phyloP scores from a whole-genome alignment of 2,797 vertebrate species.

The Muraenolepis orangiensis region DNA sequence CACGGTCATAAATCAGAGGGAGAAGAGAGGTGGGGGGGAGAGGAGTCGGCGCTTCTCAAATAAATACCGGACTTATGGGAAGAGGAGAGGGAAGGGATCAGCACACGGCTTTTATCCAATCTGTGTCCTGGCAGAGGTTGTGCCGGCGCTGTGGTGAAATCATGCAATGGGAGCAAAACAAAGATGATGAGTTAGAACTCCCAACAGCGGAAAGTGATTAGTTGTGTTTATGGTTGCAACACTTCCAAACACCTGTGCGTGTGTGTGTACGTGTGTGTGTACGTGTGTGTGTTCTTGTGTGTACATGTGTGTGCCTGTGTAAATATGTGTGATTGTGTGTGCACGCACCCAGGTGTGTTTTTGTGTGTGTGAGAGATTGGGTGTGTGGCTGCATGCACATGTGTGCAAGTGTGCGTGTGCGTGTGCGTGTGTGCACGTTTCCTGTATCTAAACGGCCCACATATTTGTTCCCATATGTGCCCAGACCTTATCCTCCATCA shows the following conservation, averaged over 20 bases:
- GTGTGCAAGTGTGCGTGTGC: slow-evolving; percentile 2
- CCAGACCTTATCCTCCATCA: neutral
- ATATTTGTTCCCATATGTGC: neutral
- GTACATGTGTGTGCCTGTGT: neutral
- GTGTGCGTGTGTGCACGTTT: too few relatives aligned
- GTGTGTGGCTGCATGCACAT: slow-evolving; percentile 5
- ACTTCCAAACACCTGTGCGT: neutral
- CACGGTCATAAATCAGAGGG: slow-evolving; percentile 61
- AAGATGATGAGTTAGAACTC: neutral
- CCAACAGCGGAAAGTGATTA: neutral
- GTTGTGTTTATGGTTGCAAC: neutral
- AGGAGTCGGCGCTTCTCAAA: slow-evolving; percentile 63
- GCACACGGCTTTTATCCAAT: slow-evolving; percentile 42
- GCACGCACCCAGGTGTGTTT: neutral
- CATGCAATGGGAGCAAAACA: slow-evolving; percentile 5
- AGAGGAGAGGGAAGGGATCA: slow-evolving; percentile 19
- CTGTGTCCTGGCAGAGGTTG: slow-evolving; percentile 29
- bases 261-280: neutral
- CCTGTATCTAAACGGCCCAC: neutral
- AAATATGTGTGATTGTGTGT: too few relatives aligned
- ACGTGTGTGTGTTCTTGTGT: neutral
- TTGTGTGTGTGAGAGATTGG: neutral
- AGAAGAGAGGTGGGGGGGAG: slow-evolving; percentile 1
- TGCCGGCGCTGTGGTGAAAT: slow-evolving; percentile 28
- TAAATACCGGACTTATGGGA: slow-evolving; percentile 58